phyloP scores from a whole-genome alignment of 2,113 vertebrate genomes.

The Meriones unguiculatus region DNA sequence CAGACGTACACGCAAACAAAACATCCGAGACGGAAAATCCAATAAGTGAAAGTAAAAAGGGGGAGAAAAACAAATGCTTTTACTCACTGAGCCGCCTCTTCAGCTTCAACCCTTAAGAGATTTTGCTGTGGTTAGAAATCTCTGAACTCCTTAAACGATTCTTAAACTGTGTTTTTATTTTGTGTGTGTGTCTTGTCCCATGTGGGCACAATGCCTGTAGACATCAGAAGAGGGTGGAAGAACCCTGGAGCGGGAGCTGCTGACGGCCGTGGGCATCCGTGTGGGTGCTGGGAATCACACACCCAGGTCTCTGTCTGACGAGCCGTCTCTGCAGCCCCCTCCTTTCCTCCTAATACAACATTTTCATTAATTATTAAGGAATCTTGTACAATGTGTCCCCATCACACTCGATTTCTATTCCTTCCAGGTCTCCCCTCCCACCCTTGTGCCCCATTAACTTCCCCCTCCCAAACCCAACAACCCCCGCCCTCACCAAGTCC shows the following conservation, averaged over 20 bases:
- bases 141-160: background rate
- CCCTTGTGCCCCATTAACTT: background rate
- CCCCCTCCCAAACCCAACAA: no score
- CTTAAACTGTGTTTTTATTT: background rate
- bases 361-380: no score
- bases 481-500: background rate
- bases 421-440: no score
- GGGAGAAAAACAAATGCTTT: background rate
- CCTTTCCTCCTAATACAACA: no score
- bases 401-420: no score
- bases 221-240: background rate
- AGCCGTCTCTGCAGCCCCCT: no score
- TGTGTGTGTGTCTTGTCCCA: background rate
- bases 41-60: background rate
- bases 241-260: background rate
- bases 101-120: background rate
- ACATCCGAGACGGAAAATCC: background rate
- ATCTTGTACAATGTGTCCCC: no score
- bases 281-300: background rate
- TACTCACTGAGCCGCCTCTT: background rate
- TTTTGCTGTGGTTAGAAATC: slow-evolving; percentile 24
- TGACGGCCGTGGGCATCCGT: background rate
- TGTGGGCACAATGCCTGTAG: background rate
- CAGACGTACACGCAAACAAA: background rate
- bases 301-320: background rate